Percentiles rank a stretch among this genome's conserved stretches.
Evolutionary conservation across 2,113 vertebrate species (phyloP).

Genomic region (Amazona vittata): DNA sequence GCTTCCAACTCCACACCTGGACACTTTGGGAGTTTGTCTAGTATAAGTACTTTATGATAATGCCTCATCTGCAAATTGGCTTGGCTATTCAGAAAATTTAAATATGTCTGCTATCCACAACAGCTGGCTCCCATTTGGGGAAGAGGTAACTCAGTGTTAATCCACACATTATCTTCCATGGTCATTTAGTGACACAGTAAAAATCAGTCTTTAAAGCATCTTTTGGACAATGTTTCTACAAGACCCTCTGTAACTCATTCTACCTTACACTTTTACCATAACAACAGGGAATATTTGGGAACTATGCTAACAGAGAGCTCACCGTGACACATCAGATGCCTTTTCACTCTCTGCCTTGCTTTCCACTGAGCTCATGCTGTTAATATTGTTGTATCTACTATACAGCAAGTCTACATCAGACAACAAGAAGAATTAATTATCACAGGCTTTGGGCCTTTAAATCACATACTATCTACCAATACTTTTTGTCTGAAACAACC

Average conservation of each 20-base stretch:
- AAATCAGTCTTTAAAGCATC: neutral
- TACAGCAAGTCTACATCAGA: neutral
- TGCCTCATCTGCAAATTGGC: neutral
- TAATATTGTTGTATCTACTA: neutral
- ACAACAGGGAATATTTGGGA: neutral
- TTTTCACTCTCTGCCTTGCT: neutral
- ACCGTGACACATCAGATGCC: neutral
- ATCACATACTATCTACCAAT: neutral
- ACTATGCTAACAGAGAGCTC: neutral
- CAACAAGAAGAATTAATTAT: conserved; percentile 29
- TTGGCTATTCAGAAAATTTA: neutral
- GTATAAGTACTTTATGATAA: neutral
- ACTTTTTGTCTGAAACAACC: neutral
- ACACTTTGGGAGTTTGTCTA: neutral
- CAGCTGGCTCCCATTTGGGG: neutral
- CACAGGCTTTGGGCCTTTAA: neutral
- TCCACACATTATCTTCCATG: neutral
- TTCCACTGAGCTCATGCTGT: neutral
- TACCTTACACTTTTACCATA: neutral
- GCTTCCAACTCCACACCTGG: neutral
- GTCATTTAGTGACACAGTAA: neutral
- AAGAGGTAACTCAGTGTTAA: neutral
- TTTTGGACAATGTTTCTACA: neutral
- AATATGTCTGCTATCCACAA: neutral
- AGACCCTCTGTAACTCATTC: neutral